A percentile compares a stretch with the other conserved stretches of the same genome.
phyloP scores from a whole-genome alignment of 2,113 vertebrate genomes.

The Albula goreensis region DNA sequence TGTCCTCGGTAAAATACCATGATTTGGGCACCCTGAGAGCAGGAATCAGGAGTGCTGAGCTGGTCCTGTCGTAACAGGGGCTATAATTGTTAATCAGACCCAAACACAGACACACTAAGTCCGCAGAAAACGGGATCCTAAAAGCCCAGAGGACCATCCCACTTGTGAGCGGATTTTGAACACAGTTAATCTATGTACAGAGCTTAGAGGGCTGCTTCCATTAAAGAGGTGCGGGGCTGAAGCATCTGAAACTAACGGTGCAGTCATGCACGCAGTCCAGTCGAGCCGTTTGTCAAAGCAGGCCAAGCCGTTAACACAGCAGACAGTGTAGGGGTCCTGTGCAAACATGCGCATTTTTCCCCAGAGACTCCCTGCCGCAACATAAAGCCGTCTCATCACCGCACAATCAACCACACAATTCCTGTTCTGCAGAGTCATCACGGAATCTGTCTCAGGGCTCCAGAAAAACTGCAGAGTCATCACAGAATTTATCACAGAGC shows the following conservation, averaged over 20 bases:
- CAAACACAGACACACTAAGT: not conserved
- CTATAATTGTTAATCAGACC: not conserved
- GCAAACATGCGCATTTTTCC: not conserved
- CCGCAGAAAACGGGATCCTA: not conserved
- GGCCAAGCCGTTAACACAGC: slow-evolving; percentile 13
- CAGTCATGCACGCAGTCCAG: not conserved
- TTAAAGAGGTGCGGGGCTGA: not conserved
- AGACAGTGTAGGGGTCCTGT: not conserved
- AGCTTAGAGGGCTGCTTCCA: not conserved
- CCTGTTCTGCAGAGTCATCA: not conserved
- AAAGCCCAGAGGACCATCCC: not conserved
- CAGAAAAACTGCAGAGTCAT: not conserved
- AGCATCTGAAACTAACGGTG: slow-evolving; percentile 5
- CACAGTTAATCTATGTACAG: not conserved
- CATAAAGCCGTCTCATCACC: not conserved
- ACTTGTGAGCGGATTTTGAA: not conserved
- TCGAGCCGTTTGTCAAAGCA: not conserved
- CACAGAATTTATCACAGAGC: not conserved
- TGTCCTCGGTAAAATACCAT: too few relatives aligned
- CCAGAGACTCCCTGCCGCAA: slow-evolving; percentile 5
- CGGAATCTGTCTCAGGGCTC: not conserved
- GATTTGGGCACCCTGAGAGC: not conserved
- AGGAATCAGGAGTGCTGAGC: not conserved
- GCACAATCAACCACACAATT: not conserved
- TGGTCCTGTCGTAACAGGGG: not conserved